Evolutionary conservation across 2,888 invertebrate species (phyloP).

Genomic region (Thymelicus lineola): DNA sequence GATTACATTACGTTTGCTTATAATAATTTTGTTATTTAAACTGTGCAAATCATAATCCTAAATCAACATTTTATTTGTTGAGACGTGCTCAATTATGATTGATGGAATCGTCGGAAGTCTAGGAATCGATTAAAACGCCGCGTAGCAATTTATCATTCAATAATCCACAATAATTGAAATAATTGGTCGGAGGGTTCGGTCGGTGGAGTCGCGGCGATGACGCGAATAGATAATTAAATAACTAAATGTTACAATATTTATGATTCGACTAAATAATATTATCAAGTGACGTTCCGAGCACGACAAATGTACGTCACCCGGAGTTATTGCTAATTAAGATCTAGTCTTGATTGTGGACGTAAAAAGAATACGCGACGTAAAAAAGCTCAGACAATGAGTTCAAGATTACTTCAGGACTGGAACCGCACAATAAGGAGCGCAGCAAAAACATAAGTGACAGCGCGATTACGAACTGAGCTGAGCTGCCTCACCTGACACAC

Average conservation of each 20-base stretch:
- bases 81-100: no score
- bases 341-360: neutral
- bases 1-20: no score
- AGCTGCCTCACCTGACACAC: no score
- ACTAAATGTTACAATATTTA: neutral
- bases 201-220: neutral
- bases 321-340: conserved; percentile 7
- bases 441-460: conserved; percentile 4
- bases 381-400: conserved; percentile 4
- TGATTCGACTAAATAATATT: neutral
- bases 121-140: neutral
- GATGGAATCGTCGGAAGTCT: neutral
- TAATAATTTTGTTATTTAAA: no score
- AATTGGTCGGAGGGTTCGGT: neutral
- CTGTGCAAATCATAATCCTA: no score
- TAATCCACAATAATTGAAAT: neutral
- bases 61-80: no score
- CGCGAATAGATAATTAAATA: neutral
- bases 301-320: conserved; percentile 1
- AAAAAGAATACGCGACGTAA: neutral
- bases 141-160: neutral
- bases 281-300: neutral
- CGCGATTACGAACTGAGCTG: neutral
- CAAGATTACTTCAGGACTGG: neutral
- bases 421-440: neutral